phyloP scores from a whole-genome alignment of 2,113 vertebrate genomes.

The Podarcis raffonei region DNA sequence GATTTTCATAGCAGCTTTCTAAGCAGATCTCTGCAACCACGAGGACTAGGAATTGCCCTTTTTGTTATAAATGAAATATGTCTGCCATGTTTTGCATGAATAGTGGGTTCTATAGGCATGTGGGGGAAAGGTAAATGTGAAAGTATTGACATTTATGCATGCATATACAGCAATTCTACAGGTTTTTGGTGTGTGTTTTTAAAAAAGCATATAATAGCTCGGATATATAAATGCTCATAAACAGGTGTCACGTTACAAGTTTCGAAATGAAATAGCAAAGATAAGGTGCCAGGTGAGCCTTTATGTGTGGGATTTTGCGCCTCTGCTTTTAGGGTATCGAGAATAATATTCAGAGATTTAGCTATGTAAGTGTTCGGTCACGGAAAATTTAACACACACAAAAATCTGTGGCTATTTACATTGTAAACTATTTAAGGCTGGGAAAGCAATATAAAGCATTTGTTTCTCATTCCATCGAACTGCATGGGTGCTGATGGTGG shows the following conservation, averaged over 20 bases:
- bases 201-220: too few species aligned
- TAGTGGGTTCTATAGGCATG: background rate
- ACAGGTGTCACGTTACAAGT: too few species aligned
- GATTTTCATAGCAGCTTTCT: background rate
- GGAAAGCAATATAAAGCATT: background rate
- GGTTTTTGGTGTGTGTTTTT: too few species aligned
- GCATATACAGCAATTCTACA: too few species aligned
- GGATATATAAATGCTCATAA: too few species aligned
- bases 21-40: background rate
- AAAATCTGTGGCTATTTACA: background rate
- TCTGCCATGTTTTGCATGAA: background rate
- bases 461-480: background rate
- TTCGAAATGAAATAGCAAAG: too few species aligned
- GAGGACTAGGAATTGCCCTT: background rate
- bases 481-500: background rate
- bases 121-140: background rate
- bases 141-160: background rate
- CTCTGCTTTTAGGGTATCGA: background rate
- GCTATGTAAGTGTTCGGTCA: background rate
- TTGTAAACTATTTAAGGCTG: background rate
- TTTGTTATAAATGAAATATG: background rate
- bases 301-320: background rate
- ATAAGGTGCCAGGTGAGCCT: background rate
- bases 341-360: background rate
- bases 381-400: background rate